These are phyloP conservation scores for Pampus argenteus DNA, from an alignment of 2,797 vertebrate genomes.

Conservation along the genomic window DNA sequence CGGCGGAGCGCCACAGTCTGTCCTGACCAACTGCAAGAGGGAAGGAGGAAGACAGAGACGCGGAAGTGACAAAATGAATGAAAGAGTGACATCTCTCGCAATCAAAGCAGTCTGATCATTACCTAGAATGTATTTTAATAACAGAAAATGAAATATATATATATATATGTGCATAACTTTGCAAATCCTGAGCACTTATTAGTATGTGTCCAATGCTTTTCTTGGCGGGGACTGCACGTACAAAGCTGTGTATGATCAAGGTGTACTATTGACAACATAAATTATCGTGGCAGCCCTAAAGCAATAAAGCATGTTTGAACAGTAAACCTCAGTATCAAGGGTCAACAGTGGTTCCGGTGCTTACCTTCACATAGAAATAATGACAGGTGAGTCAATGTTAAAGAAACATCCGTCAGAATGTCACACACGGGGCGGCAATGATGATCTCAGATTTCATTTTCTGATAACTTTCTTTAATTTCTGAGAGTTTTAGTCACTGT, in stretches of 20 bases:
- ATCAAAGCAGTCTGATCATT: background rate
- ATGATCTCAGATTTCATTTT: background rate
- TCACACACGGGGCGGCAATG: background rate
- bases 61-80: constrained; percentile 3
- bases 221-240: background rate
- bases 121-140: background rate
- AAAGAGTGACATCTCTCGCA: constrained; percentile 1
- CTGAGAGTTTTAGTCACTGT: background rate
- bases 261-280: constrained; percentile 47
- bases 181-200: background rate
- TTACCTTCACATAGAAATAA: constrained; percentile 53
- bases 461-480: background rate
- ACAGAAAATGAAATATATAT: background rate
- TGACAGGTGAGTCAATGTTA: constrained; percentile 11
- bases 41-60: background rate
- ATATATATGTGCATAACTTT: background rate
- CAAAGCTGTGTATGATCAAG: constrained; percentile 39
- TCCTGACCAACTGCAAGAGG: constrained; percentile 6
- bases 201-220: constrained; percentile 1
- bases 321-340: constrained; percentile 17
- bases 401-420: constrained; percentile 25
- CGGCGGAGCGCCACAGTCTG: constrained; percentile 31
- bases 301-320: constrained; percentile 49
- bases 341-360: constrained; percentile 41
- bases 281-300: constrained; percentile 30